Percentiles rank a stretch among this genome's conserved stretches.
These are phyloP conservation scores for Monochamus saltuarius DNA, from an alignment of 1,140 invertebrate species.

Conservation along the genomic window DNA sequence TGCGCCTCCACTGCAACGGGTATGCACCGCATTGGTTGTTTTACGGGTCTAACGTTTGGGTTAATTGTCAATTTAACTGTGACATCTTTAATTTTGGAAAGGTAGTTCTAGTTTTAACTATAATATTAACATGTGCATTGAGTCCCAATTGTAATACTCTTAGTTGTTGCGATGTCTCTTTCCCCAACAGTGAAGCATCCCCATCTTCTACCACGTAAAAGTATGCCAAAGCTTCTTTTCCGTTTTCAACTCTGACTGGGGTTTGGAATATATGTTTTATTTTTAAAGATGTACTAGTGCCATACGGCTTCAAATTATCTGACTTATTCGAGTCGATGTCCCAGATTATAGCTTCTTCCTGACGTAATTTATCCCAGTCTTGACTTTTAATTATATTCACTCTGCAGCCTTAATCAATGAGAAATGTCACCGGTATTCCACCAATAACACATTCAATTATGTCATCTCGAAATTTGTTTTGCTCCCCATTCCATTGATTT, in stretches of 20 bases:
- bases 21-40: slow-evolving; percentile 33
- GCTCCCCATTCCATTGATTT: background rate
- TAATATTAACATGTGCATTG: slow-evolving; percentile 12
- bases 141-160: slow-evolving; percentile 20
- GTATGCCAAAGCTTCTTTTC: slow-evolving; percentile 3
- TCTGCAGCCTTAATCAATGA: background rate
- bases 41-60: slow-evolving; percentile 30
- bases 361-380: background rate
- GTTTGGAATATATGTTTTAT: slow-evolving; percentile 10
- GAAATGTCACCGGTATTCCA: too few species aligned
- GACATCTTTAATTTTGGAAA: slow-evolving; percentile 37
- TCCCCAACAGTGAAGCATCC: slow-evolving; percentile 22
- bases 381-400: background rate
- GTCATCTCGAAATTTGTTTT: too few species aligned
- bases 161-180: slow-evolving; percentile 15
- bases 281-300: background rate
- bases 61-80: slow-evolving; percentile 38
- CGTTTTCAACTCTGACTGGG: background rate
- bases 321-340: background rate
- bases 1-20: slow-evolving; percentile 31
- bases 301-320: slow-evolving; percentile 9
- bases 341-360: slow-evolving; percentile 3
- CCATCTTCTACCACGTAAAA: slow-evolving; percentile 22
- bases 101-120: slow-evolving; percentile 6
- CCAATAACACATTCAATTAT: too few species aligned